Percentiles rank a stretch among this genome's conserved stretches.
phyloP scores from a whole-genome alignment of 2,888 invertebrate genomes.

The Ctena decussata region DNA sequence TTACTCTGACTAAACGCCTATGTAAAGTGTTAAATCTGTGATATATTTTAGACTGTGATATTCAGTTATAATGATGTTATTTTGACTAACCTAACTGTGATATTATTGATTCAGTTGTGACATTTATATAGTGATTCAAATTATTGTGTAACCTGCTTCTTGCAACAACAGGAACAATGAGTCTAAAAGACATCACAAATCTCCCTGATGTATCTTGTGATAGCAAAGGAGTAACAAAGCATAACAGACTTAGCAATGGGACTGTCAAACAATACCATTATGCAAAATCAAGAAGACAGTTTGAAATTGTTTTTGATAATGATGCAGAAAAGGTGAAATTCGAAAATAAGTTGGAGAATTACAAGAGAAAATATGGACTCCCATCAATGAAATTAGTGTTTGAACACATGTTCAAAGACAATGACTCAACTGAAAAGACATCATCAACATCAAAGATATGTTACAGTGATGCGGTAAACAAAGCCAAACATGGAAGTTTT shows the following conservation, averaged over 20 bases:
- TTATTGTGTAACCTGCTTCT: no score
- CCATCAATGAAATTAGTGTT: neutral
- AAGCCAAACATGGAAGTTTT: neutral
- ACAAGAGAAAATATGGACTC: neutral
- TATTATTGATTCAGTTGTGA: constrained; percentile 13
- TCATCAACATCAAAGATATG: neutral
- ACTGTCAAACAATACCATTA: constrained; percentile 20
- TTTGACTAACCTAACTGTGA: neutral
- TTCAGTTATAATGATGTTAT: no score
- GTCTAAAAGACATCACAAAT: constrained; percentile 26
- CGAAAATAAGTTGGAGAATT: constrained; percentile 9
- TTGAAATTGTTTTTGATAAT: constrained; percentile 14
- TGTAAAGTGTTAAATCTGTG: no score
- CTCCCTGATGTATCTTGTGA: neutral
- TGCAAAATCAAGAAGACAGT: neutral
- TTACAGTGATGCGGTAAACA: neutral
- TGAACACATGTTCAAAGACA: neutral
- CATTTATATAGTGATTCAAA: no score
- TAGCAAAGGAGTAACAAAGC: neutral
- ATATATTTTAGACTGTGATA: no score
- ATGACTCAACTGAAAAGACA: neutral
- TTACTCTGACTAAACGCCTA: no score
- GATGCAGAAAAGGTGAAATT: constrained; percentile 28
- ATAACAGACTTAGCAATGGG: neutral
- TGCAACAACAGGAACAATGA: constrained; percentile 9